phyloP scores from a whole-genome alignment of 2,113 vertebrate genomes.

The Stigmatopora argus region DNA sequence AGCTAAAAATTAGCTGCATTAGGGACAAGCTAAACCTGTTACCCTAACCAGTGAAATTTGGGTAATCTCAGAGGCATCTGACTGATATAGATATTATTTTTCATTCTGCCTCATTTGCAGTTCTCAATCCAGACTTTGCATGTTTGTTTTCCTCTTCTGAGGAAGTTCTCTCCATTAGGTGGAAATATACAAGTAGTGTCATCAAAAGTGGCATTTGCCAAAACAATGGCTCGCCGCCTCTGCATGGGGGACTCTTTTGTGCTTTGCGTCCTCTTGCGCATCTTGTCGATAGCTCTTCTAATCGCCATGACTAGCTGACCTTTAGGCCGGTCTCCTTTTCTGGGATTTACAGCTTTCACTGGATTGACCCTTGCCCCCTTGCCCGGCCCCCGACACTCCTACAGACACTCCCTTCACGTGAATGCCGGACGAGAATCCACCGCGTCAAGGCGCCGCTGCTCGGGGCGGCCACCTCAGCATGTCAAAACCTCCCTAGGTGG shows the following conservation, averaged over 20 bases:
- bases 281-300: constrained; percentile 57
- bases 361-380: constrained; percentile 56
- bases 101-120: not conserved
- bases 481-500: constrained; percentile 68
- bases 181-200: constrained; percentile 50
- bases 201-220: constrained; percentile 40
- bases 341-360: constrained; percentile 70
- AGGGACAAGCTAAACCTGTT: too few relatives aligned
- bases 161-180: constrained; percentile 50
- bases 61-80: not conserved
- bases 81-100: not conserved
- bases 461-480: constrained; percentile 55
- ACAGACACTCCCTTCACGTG: constrained; percentile 59
- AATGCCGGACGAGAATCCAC: constrained; percentile 41
- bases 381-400: constrained; percentile 48
- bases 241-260: constrained; percentile 29
- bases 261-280: constrained; percentile 55
- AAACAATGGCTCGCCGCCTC: constrained; percentile 60
- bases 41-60: not conserved
- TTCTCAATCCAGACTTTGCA: not conserved
- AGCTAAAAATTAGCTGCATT: too few relatives aligned
- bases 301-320: constrained; percentile 65
- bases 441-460: constrained; percentile 13
- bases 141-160: constrained; percentile 33
- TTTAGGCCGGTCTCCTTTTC: constrained; percentile 56